Percentiles rank a stretch among this genome's conserved stretches.
phyloP scores from a whole-genome alignment of 1,140 invertebrate genomes.

The Cyrtorhinus lividipennis region DNA sequence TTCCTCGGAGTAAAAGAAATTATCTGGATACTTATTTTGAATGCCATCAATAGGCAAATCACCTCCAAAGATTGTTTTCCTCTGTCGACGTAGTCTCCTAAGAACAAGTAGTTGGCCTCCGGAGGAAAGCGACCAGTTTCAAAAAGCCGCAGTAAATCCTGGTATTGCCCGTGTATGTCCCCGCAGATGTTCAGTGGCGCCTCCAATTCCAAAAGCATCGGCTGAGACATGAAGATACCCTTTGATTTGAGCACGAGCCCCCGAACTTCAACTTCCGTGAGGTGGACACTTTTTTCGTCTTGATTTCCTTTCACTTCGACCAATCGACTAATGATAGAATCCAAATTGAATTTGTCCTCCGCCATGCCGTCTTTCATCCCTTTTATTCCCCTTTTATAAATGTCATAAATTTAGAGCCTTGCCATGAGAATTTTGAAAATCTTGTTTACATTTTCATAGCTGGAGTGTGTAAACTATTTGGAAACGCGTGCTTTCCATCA shows the following conservation, averaged over 20 bases:
- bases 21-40: slow-evolving; percentile 95
- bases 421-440: not conserved
- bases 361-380: not conserved
- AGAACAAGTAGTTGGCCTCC: slow-evolving; percentile 88
- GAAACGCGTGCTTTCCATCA: too few relatives aligned
- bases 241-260: slow-evolving; percentile 27
- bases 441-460: not conserved
- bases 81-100: slow-evolving; percentile 85
- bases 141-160: slow-evolving; percentile 80
- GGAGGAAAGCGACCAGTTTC: slow-evolving; percentile 96
- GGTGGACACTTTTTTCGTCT: slow-evolving; percentile 55
- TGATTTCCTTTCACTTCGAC: slow-evolving; percentile 43
- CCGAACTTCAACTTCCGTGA: slow-evolving; percentile 50
- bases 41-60: slow-evolving; percentile 72
- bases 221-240: slow-evolving; percentile 53
- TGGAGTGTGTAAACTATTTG: too few relatives aligned
- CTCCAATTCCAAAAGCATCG: slow-evolving; percentile 41
- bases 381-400: too few relatives aligned
- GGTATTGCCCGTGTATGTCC: slow-evolving; percentile 91
- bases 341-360: slow-evolving; percentile 32
- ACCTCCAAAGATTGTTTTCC: slow-evolving; percentile 76
- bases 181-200: slow-evolving; percentile 51
- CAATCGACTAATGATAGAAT: slow-evolving; percentile 22
- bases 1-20: slow-evolving; percentile 78
- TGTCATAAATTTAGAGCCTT: too few relatives aligned